Evolutionary conservation across 2,113 vertebrate species (phyloP).

Genomic region (Eleginops maclovinus): DNA sequence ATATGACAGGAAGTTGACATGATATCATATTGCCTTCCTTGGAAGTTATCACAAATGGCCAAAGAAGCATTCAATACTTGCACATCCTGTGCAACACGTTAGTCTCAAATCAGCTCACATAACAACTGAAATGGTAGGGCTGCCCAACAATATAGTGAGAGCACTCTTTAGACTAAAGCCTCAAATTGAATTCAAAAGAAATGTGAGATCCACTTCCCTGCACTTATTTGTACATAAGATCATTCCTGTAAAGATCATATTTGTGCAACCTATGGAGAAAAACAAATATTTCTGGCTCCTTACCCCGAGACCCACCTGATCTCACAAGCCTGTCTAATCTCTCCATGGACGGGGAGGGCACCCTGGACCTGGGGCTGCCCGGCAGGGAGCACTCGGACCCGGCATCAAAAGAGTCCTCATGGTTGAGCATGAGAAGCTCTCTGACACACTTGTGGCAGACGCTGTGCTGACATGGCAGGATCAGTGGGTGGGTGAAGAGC

Average conservation of each 20-base stretch:
- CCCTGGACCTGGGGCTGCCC: slow-evolving; percentile 90
- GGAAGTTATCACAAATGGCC: neutral
- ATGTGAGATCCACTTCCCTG: neutral
- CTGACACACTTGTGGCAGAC: slow-evolving; percentile 96
- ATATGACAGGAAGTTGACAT: slow-evolving; percentile 34
- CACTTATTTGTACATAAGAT: neutral
- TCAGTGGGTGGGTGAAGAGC: slow-evolving; percentile 94
- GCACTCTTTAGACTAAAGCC: slow-evolving; percentile 1
- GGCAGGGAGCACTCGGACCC: slow-evolving; percentile 93
- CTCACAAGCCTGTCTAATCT: slow-evolving; percentile 91
- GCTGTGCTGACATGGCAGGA: slow-evolving; percentile 97
- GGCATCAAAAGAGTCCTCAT: slow-evolving; percentile 91
- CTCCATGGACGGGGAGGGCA: slow-evolving; percentile 92
- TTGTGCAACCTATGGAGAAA: neutral
- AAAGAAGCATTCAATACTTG: neutral
- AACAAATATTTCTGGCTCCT: slow-evolving; percentile 17
- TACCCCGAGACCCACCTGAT: slow-evolving; percentile 89
- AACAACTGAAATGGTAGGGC: neutral
- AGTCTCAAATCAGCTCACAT: slow-evolving; percentile 25
- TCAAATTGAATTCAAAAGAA: slow-evolving; percentile 18
- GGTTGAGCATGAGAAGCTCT: slow-evolving; percentile 91
- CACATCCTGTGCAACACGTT: slow-evolving; percentile 18
- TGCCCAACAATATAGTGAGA: neutral
- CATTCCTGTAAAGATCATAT: neutral
- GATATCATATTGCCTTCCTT: neutral